These are phyloP conservation scores for Myathropa florea DNA, from an alignment of 2,888 invertebrate species.

Conservation along the genomic window DNA sequence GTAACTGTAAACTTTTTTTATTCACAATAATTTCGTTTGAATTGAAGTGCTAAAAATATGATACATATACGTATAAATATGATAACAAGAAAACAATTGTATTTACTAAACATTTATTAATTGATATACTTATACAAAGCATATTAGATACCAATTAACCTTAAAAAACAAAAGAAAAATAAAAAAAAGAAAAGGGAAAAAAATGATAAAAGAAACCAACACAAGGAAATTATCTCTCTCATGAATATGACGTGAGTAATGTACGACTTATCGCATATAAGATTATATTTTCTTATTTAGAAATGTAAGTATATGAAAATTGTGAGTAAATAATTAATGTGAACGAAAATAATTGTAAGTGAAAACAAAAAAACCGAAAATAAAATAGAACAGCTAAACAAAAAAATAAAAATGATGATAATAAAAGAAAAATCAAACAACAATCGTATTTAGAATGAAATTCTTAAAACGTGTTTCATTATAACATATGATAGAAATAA, in stretches of 20 bases:
- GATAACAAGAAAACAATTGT: constrained; percentile 30
- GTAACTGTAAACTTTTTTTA: constrained; percentile 13
- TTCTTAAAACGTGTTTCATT: constrained; percentile 54
- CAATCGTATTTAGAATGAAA: constrained; percentile 64
- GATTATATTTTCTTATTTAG: constrained; percentile 70
- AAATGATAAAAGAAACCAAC: constrained; percentile 29
- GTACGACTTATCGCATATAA: constrained; percentile 70
- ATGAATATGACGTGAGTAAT: constrained; percentile 56
- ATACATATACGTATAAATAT: constrained; percentile 12
- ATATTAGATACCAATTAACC: constrained; percentile 66
- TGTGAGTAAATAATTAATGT: constrained; percentile 48
- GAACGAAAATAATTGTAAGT: constrained; percentile 52
- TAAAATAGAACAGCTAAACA: not conserved
- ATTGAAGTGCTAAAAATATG: constrained; percentile 21
- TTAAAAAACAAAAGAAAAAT: constrained; percentile 25
- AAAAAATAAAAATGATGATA: constrained; percentile 13
- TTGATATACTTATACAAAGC: constrained; percentile 39
- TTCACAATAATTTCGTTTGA: constrained; percentile 8
- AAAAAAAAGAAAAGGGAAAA: constrained; percentile 12
- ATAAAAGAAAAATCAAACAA: constrained; percentile 44
- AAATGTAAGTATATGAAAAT: constrained; percentile 60
- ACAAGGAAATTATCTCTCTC: constrained; percentile 63
- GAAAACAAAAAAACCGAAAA: not conserved
- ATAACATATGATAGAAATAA: constrained; percentile 65
- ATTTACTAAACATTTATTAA: constrained; percentile 57